phyloP scores from a whole-genome alignment of 2,113 vertebrate species.

The Nematolebias whitei region DNA sequence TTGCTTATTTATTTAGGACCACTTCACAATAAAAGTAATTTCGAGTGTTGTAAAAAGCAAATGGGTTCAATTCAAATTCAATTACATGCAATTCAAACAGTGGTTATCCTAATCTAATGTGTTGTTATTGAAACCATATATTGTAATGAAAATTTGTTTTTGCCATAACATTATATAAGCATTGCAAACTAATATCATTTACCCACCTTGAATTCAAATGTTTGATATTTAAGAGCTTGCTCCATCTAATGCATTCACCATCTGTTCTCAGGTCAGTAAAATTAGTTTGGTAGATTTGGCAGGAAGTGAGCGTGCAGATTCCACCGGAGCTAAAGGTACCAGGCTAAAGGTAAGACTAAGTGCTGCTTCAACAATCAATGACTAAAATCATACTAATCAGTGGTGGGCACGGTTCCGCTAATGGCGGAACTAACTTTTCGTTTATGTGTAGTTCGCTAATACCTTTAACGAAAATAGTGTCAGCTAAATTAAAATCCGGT shows the following conservation, averaged over 20 bases:
- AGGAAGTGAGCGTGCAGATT: slow-evolving; percentile 97
- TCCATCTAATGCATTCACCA: slow-evolving; percentile 33
- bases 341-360: slow-evolving; percentile 88
- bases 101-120: not conserved
- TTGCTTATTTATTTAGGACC: too few species aligned
- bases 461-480: too few species aligned
- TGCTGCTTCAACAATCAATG: not conserved
- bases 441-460: too few species aligned
- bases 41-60: too few species aligned
- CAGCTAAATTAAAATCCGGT: too few species aligned
- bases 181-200: not conserved
- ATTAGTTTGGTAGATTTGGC: slow-evolving; percentile 98
- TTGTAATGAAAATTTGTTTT: not conserved
- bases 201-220: not conserved
- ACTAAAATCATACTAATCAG: too few species aligned
- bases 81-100: not conserved
- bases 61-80: too few species aligned
- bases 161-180: too few species aligned
- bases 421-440: too few species aligned
- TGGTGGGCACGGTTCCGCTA: too few species aligned
- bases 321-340: slow-evolving; percentile 97
- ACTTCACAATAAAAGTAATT: too few species aligned
- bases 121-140: not conserved
- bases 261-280: slow-evolving; percentile 91
- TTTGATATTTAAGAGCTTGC: slow-evolving; percentile 20